A percentile compares a stretch with the other conserved stretches of the same genome.
phyloP scores from a whole-genome alignment of 2,113 vertebrate species.

The Sardina pilchardus region DNA sequence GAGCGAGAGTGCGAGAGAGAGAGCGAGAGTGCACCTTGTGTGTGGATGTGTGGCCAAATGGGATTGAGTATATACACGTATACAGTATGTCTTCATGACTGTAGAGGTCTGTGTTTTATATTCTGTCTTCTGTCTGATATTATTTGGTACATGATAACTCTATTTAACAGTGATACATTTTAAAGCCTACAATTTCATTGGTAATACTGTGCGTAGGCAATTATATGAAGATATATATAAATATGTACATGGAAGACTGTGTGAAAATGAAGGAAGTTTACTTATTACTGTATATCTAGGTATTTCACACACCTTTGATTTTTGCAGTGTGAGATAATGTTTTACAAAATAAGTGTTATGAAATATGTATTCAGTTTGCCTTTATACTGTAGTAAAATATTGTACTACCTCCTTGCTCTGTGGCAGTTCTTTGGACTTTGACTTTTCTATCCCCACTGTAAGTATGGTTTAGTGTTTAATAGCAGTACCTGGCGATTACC shows the following conservation, averaged over 20 bases:
- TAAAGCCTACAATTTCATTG: neutral
- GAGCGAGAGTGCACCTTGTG: conserved; percentile 30
- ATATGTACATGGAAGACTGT: too few relatives aligned
- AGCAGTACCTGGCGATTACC: neutral
- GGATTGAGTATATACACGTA: neutral
- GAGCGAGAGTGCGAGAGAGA: conserved; percentile 36
- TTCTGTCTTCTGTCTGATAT: neutral
- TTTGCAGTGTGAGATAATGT: neutral
- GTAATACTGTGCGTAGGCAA: neutral
- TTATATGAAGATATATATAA: too few relatives aligned
- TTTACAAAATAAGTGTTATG: neutral
- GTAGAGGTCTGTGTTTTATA: neutral
- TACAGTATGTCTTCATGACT: neutral
- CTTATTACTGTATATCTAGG: too few relatives aligned
- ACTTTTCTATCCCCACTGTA: neutral
- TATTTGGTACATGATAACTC: neutral
- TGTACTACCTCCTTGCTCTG: neutral
- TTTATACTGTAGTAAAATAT: conserved; percentile 6
- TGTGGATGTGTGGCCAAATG: neutral
- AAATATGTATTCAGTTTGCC: neutral
- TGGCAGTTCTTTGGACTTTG: neutral
- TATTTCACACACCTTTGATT: neutral
- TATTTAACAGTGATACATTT: neutral
- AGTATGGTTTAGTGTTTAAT: neutral
- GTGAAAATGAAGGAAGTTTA: too few relatives aligned